Evolutionary conservation across 1,140 invertebrate species (phyloP).

Genomic region (Caenorhabditis briggsae): DNA sequence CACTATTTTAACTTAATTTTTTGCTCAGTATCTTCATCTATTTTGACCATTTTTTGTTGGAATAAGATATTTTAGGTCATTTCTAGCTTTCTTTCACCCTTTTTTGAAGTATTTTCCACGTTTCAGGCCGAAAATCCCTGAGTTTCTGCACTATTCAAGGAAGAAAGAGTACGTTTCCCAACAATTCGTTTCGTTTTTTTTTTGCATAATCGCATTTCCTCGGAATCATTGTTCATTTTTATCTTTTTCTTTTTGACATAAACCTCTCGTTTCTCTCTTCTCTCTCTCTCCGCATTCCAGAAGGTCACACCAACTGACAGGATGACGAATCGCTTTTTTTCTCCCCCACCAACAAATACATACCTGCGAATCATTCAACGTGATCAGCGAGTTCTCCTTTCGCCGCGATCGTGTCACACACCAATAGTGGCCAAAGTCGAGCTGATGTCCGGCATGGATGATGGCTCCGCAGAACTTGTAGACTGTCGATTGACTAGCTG

Average conservation of each 20-base stretch:
- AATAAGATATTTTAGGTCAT: too few relatives aligned
- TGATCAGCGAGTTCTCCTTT: background rate
- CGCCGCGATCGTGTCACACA: background rate
- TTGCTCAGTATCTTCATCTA: too few relatives aligned
- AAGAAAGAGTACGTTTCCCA: too few relatives aligned
- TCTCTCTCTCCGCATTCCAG: background rate
- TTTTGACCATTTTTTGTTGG: too few relatives aligned
- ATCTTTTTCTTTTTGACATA: too few relatives aligned
- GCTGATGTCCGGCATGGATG: background rate
- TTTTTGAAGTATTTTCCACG: too few relatives aligned
- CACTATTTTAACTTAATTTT: too few relatives aligned
- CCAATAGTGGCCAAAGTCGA: slow-evolving; percentile 22
- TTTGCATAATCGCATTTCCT: slow-evolving; percentile 40
- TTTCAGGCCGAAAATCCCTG: too few relatives aligned
- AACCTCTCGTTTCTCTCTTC: background rate
- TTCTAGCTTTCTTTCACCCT: too few relatives aligned
- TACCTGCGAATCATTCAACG: slow-evolving; percentile 32
- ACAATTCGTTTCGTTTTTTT: too few relatives aligned
- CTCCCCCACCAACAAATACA: background rate
- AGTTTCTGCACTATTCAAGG: too few relatives aligned
- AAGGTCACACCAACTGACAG: background rate
- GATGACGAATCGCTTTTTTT: background rate
- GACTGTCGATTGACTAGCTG: background rate
- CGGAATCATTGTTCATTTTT: too few relatives aligned
- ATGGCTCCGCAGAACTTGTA: slow-evolving; percentile 39